These are phyloP conservation scores for Probosciger aterrimus DNA, from an alignment of 2,113 vertebrate genomes.

Conservation along the genomic window DNA sequence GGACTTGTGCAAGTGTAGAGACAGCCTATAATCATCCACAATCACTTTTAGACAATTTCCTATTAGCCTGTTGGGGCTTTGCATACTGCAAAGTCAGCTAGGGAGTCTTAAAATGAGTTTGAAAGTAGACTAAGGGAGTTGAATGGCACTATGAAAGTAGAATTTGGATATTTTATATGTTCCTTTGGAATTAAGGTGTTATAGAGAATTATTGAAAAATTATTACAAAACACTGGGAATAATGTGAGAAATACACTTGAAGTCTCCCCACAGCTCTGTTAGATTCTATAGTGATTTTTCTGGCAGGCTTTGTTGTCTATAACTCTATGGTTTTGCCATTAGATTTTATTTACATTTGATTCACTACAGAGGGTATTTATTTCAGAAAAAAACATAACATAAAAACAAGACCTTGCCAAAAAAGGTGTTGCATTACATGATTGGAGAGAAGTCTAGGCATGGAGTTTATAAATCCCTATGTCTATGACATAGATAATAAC, in stretches of 20 bases:
- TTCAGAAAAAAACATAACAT: neutral
- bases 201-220: neutral
- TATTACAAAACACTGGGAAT: neutral
- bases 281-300: neutral
- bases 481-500: neutral
- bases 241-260: neutral
- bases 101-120: neutral
- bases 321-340: neutral
- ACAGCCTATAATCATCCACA: neutral
- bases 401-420: neutral
- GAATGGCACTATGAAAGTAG: neutral
- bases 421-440: neutral
- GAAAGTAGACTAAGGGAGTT: neutral
- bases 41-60: neutral
- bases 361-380: neutral
- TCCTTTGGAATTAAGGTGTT: neutral
- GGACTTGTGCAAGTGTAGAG: neutral
- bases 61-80: neutral
- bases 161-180: neutral
- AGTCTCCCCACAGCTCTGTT: neutral
- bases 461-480: neutral
- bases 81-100: neutral
- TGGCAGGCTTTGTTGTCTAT: neutral
- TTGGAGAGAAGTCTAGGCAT: neutral
- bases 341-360: neutral